Conservation (phyloP, 1,140 invertebrate species). For the Neodiprion pinetum region DNA sequence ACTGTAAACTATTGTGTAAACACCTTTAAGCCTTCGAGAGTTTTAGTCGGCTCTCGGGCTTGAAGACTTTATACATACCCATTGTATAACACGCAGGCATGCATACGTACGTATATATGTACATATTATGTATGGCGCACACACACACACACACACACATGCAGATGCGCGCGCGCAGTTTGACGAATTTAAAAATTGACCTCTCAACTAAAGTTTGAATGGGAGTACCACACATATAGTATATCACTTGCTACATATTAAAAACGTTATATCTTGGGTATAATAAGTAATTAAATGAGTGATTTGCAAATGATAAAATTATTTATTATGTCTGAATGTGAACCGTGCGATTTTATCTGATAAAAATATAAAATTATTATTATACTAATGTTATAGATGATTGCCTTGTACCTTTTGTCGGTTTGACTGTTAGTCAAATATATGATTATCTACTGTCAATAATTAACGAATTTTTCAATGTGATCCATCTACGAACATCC, state of each 20-base stretch:
- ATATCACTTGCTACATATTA: constrained; percentile 19
- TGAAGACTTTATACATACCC: neutral
- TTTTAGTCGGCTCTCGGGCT: neutral
- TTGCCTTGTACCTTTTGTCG: constrained; percentile 41
- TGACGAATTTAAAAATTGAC: neutral
- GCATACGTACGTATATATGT: neutral
- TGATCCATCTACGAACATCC: neutral
- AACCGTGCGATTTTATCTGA: constrained; percentile 27
- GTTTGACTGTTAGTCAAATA: constrained; percentile 42
- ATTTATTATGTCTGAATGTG: constrained; percentile 34
- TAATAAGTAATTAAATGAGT: constrained; percentile 8
- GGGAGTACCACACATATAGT: neutral
- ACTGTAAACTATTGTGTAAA: neutral
- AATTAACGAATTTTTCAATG: neutral
- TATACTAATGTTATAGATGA: constrained; percentile 42
- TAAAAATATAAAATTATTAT: constrained; percentile 38
- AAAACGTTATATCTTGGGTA: constrained; percentile 5
- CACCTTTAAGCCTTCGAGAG: neutral
- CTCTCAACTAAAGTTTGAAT: neutral
- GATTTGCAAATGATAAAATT: constrained; percentile 29
- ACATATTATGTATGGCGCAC: neutral
- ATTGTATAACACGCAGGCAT: neutral
- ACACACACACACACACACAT: too few species aligned
- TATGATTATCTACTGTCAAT: constrained; percentile 39
- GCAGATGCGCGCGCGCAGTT: neutral